Conservation (phyloP, 2,888 invertebrate genomes). For the Keiferia lycopersicella region DNA sequence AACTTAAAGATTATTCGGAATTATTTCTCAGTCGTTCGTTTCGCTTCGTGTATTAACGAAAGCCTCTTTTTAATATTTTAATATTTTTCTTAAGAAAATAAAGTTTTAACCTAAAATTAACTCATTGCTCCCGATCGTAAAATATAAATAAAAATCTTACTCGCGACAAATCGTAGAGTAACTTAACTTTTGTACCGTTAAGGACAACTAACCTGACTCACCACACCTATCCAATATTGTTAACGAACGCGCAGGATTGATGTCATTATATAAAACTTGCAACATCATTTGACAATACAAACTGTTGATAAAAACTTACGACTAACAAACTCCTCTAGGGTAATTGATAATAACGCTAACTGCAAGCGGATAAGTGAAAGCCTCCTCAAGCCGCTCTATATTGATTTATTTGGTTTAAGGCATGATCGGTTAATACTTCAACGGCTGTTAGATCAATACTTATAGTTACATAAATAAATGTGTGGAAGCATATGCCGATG, state of each 20-base stretch:
- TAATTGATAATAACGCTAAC: conserved; percentile 53
- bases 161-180: conserved; percentile 60
- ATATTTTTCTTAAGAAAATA: conserved; percentile 71
- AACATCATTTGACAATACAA: conserved; percentile 72
- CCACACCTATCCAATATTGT: conserved; percentile 57
- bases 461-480: conserved; percentile 58
- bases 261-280: conserved; percentile 69
- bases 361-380: conserved; percentile 61
- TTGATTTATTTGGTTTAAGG: conserved; percentile 54
- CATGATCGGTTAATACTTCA: conserved; percentile 65
- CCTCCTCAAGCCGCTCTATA: conserved; percentile 52
- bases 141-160: conserved; percentile 70
- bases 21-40: conserved; percentile 80
- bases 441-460: conserved; percentile 59
- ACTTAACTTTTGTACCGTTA: conserved; percentile 76
- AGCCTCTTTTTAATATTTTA: conserved; percentile 62
- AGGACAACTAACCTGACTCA: conserved; percentile 67
- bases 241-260: conserved; percentile 71
- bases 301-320: conserved; percentile 77
- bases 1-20: conserved; percentile 70
- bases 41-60: conserved; percentile 65
- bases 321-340: conserved; percentile 65
- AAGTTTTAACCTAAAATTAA: conserved; percentile 67
- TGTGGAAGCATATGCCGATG: conserved; percentile 70
- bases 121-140: conserved; percentile 77